Percentiles rank a stretch among this genome's conserved stretches.
These are phyloP conservation scores for Rotaria magnacalcarata DNA, from an alignment of 2,888 invertebrate genomes.

Conservation along the genomic window DNA sequence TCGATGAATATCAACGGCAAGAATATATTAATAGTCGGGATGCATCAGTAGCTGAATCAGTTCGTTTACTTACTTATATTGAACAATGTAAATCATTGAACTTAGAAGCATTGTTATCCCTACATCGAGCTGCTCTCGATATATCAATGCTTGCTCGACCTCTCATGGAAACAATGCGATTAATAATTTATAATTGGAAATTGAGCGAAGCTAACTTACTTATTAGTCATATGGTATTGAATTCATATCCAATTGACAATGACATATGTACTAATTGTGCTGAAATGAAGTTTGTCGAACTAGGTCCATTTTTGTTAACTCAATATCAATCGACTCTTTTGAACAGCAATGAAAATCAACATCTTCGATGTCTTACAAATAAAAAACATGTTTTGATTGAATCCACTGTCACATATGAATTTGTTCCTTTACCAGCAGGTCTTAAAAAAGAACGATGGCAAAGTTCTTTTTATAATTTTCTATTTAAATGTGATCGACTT, in stretches of 20 bases:
- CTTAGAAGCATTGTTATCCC: neutral
- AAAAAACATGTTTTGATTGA: neutral
- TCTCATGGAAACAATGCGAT: neutral
- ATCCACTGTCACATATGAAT: neutral
- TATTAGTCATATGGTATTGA: neutral
- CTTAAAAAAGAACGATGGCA: neutral
- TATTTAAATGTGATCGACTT: neutral
- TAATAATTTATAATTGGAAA: neutral
- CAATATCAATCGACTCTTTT: neutral
- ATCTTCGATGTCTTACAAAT: neutral
- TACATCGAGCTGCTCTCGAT: neutral
- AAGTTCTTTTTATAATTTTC: neutral
- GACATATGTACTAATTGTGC: neutral
- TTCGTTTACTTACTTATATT: neutral
- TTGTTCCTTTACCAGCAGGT: neutral
- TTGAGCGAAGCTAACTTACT: neutral
- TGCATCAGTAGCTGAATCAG: neutral
- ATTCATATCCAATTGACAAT: neutral
- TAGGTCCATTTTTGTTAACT: neutral
- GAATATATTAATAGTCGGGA: neutral
- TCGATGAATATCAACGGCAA: neutral
- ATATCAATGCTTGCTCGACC: neutral
- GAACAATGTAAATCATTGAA: neutral
- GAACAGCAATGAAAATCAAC: neutral
- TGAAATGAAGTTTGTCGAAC: neutral